A percentile compares a stretch with the other conserved stretches of the same genome.
phyloP scores from a whole-genome alignment of 2,113 vertebrate species.

The Martes martes region DNA sequence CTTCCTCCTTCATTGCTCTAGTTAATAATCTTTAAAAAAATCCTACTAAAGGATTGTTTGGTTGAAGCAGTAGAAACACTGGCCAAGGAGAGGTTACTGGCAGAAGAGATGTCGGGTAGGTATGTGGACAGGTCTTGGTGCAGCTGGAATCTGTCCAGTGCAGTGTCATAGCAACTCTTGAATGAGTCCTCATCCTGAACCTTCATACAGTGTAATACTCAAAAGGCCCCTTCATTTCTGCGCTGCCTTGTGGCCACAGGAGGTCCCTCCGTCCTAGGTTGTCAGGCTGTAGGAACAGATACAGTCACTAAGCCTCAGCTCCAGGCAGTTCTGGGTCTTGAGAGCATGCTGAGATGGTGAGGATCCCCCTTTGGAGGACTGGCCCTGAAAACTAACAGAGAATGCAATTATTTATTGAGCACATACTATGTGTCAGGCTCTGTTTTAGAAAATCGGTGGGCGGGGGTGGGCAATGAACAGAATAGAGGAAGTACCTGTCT shows the following conservation, averaged over 20 bases:
- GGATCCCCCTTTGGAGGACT: background rate
- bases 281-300: background rate
- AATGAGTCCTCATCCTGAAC: background rate
- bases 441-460: background rate
- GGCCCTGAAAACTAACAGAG: background rate
- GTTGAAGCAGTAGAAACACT: background rate
- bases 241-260: slow-evolving; percentile 21
- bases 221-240: background rate
- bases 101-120: background rate
- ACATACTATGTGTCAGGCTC: background rate
- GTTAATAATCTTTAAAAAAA: background rate
- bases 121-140: background rate
- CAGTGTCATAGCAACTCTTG: background rate
- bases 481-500: background rate
- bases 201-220: background rate
- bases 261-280: background rate
- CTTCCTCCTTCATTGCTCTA: background rate
- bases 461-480: background rate
- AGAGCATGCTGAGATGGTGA: background rate
- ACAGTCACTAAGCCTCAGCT: background rate
- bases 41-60: background rate
- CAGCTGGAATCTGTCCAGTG: background rate
- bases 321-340: background rate
- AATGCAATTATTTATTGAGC: background rate
- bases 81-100: background rate